Percentiles rank a stretch among this genome's conserved stretches.
phyloP scores from a whole-genome alignment of 2,797 vertebrate species.

The Halcyon leucocephala region DNA sequence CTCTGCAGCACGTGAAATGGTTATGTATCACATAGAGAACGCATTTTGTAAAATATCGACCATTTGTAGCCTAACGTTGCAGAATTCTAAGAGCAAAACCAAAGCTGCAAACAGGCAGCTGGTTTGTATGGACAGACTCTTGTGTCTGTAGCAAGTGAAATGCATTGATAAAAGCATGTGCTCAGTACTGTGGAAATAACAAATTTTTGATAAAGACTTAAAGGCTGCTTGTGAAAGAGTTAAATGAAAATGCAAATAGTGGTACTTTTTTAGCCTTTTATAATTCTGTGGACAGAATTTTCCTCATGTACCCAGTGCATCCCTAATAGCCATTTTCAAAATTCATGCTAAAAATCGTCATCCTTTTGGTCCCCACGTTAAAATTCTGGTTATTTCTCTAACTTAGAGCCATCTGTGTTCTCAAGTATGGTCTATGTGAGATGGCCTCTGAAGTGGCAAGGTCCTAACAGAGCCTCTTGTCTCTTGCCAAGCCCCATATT shows the following conservation, averaged over 20 bases:
- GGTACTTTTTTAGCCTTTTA: not conserved
- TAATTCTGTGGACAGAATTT: not conserved
- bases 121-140: not conserved
- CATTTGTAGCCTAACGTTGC: not conserved
- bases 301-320: not conserved
- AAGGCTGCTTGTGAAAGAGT: not conserved
- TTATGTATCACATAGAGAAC: not conserved
- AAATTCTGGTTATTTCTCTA: not conserved
- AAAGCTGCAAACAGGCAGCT: not conserved
- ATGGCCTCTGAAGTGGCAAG: not conserved
- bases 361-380: not conserved
- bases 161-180: not conserved
- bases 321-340: not conserved
- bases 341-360: not conserved
- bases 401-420: not conserved
- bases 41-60: accelerated
- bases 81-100: not conserved
- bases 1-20: not conserved
- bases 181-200: not conserved
- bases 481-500: constrained; percentile 4
- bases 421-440: not conserved
- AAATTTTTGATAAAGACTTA: not conserved
- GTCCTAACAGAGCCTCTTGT: not conserved
- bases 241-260: not conserved
- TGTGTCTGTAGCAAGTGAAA: not conserved